Conservation (phyloP, 2,113 vertebrate genomes). For the Apodemus sylvaticus region DNA sequence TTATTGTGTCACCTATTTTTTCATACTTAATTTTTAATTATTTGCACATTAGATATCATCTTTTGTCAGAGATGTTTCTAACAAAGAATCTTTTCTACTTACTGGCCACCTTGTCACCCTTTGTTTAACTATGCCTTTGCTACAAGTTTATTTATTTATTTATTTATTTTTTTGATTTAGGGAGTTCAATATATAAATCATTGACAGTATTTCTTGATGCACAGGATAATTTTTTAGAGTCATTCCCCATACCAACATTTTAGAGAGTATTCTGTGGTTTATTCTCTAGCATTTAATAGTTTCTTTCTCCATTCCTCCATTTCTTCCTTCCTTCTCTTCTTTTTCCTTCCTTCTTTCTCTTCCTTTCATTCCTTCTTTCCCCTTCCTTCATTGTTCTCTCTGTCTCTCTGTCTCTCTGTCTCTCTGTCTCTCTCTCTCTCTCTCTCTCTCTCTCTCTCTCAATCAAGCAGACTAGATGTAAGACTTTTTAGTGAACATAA, state of each 20-base stretch:
- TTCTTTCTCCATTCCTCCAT: background rate
- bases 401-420: no score
- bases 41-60: background rate
- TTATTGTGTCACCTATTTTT: background rate
- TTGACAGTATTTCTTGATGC: background rate
- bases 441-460: background rate
- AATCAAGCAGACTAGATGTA: background rate
- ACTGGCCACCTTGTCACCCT: background rate
- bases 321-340: background rate
- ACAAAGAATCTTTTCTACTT: no score
- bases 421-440: no score
- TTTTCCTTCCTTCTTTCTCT: no score
- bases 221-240: background rate
- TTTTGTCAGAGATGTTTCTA: background rate
- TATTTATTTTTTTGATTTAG: no score
- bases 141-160: no score
- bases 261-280: background rate
- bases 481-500: background rate
- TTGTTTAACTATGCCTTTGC: background rate
- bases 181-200: background rate
- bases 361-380: background rate
- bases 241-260: background rate
- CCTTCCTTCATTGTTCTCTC: no score
- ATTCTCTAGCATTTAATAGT: background rate
- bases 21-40: background rate